Conservation (phyloP, 2,797 vertebrate genomes). For the Molossus alvarezi region DNA sequence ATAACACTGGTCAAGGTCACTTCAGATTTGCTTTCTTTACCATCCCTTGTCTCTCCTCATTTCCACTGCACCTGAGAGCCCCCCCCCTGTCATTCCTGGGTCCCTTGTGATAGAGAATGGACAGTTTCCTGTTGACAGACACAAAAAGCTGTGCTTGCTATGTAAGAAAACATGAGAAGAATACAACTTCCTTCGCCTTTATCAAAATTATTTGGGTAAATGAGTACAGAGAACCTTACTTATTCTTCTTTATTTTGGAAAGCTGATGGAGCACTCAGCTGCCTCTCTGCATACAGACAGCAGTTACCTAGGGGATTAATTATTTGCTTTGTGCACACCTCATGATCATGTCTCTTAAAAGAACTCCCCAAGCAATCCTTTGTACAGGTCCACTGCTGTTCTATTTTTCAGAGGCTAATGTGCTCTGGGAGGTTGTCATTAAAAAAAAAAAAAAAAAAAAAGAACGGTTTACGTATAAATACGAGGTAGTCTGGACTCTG, state of each 20-base stretch:
- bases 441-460: slow-evolving; percentile 13
- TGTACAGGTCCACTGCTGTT: slow-evolving; percentile 29
- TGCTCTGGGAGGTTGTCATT: slow-evolving; percentile 16
- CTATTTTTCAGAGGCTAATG: slow-evolving; percentile 69
- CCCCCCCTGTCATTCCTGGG: background rate
- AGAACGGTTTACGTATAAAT: background rate
- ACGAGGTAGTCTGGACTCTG: background rate
- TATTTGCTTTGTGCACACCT: slow-evolving; percentile 80
- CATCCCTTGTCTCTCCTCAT: background rate
- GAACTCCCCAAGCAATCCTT: slow-evolving; percentile 79
- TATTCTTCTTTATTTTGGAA: slow-evolving; percentile 47
- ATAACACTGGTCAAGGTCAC: background rate
- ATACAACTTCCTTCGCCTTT: background rate
- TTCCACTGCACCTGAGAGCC: background rate
- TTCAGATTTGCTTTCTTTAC: background rate
- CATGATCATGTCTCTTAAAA: slow-evolving; percentile 74
- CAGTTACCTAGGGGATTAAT: slow-evolving; percentile 81
- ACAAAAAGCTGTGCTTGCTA: background rate
- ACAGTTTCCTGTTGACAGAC: background rate
- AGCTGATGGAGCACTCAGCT: slow-evolving; percentile 43
- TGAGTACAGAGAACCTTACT: slow-evolving; percentile 33
- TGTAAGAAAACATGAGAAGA: slow-evolving; percentile 20
- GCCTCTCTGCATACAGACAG: slow-evolving; percentile 64
- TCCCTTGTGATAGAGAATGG: background rate
- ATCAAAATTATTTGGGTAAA: slow-evolving; percentile 62